Evolutionary conservation across 2,797 vertebrate genomes (phyloP).

Genomic region (Nannoperca obscura): DNA sequence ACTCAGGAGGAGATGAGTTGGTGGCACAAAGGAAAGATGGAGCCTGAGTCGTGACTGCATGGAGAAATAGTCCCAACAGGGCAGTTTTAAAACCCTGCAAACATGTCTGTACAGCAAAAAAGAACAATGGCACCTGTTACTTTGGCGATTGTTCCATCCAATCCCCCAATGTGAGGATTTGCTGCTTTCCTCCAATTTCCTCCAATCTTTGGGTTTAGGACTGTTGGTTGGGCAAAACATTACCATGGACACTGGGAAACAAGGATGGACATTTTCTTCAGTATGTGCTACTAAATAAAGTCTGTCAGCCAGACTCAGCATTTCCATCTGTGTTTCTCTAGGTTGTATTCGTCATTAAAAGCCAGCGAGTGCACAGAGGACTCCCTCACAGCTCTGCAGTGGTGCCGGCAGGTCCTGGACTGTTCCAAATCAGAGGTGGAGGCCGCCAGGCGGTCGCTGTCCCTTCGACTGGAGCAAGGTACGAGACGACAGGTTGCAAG

Average conservation of each 20-base stretch:
- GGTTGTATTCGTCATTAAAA: constrained; percentile 90
- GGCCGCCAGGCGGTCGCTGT: constrained; percentile 88
- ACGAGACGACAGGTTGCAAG: background rate
- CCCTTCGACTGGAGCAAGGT: constrained; percentile 92
- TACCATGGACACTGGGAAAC: too few relatives aligned
- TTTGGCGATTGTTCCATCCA: background rate
- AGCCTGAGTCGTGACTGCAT: background rate
- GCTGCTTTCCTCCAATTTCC: background rate
- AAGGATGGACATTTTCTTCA: too few relatives aligned
- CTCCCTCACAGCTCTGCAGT: constrained; percentile 87
- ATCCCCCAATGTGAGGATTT: background rate
- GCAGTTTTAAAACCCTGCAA: background rate
- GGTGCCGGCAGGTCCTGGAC: constrained; percentile 92
- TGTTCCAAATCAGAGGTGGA: constrained; percentile 90
- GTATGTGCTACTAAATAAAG: too few relatives aligned
- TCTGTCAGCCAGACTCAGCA: too few relatives aligned
- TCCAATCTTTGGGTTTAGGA: background rate
- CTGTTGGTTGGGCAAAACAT: background rate
- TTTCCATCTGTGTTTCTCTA: constrained; percentile 56
- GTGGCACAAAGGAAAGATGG: constrained; percentile 1
- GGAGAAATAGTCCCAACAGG: too few relatives aligned
- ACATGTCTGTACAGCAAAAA: background rate
- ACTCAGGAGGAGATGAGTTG: constrained; percentile 15
- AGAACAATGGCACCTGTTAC: background rate
- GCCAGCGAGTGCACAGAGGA: constrained; percentile 70